These are phyloP conservation scores for Kryptolebias marmoratus DNA, from an alignment of 2,113 vertebrate species.

Conservation along the genomic window DNA sequence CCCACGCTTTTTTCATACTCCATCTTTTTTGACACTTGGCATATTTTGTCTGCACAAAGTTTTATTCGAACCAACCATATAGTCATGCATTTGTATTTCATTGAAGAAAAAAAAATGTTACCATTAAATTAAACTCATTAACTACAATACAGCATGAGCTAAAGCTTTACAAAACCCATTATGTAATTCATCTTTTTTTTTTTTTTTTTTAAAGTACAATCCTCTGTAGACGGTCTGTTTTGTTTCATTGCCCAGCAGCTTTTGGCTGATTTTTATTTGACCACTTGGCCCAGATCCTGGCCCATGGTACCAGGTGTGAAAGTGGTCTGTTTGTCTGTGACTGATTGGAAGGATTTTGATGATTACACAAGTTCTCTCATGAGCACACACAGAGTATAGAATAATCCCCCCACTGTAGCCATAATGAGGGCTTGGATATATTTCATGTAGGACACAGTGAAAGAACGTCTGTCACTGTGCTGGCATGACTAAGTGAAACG, in stretches of 20 bases:
- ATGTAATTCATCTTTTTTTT: constrained; percentile 10
- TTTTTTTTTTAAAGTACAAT: background rate
- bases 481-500: constrained; percentile 57
- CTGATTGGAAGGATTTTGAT: constrained; percentile 54
- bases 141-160: background rate
- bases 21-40: constrained; percentile 35
- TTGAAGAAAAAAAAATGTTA: background rate
- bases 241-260: constrained; percentile 43
- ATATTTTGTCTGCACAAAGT: constrained; percentile 12
- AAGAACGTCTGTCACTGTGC: constrained; percentile 59
- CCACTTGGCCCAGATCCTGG: constrained; percentile 53
- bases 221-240: constrained; percentile 36
- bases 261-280: constrained; percentile 49
- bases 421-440: constrained; percentile 63
- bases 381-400: constrained; percentile 13
- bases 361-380: constrained; percentile 54
- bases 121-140: constrained; percentile 26
- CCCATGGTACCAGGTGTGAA: constrained; percentile 42
- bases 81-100: background rate
- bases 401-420: constrained; percentile 51
- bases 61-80: constrained; percentile 18
- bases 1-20: background rate
- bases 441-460: constrained; percentile 56
- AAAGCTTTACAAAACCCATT: constrained; percentile 12
- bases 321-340: constrained; percentile 47